Evolutionary conservation across 2,113 vertebrate genomes (phyloP), one percentile per base, ranked within the genome.

Genomic region (Solea senegalensis): DNA sequence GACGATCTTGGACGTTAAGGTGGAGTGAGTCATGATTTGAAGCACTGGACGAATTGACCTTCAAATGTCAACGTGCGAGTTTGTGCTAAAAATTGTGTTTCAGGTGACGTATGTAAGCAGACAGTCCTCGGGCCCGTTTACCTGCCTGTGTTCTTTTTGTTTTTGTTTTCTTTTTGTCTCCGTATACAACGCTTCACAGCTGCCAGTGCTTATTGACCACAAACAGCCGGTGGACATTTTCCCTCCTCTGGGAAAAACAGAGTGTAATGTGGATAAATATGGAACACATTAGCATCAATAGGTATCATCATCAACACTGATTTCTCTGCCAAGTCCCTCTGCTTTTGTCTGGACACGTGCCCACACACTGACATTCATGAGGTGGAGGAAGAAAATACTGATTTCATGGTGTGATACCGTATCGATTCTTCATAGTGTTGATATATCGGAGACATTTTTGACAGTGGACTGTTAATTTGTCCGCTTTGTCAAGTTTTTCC

Each of bases 161-260:
- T 72, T 52, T 16, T 48, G 45, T 48, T 72, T 43, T 58, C 10
- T 49, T 72, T 52, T 16, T 48, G 45, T 11, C 11, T 48, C 11
- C 12, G 45, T 11, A 46, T 46, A 48, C 45, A 48, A 48, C 11
- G 34, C 34, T 34, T 34, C 34, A 34, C 34, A 34, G 34, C n/a
- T 15, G 0, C 68, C 51, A n/a, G 9, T 67, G 16, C 58, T 45
- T 48, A 72, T 72, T 68, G 58, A 34, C 75, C 14, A n/a, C 50
- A 49, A 63, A 75, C 9, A 69, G 68, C 60, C 76, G 55, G 63
- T 64, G 69, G 73, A 72, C 78, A 62, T 72, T 62, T 62, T 62
- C 27, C 57, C 46, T 11, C 62, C 27, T 52, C 46, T 52, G 27
- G 41, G 39, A 65, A 62, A 28, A 74, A 70, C 39, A 13, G 14